Evolutionary conservation across 2,113 vertebrate genomes (phyloP).

Genomic region (Thunnus maccoyii): DNA sequence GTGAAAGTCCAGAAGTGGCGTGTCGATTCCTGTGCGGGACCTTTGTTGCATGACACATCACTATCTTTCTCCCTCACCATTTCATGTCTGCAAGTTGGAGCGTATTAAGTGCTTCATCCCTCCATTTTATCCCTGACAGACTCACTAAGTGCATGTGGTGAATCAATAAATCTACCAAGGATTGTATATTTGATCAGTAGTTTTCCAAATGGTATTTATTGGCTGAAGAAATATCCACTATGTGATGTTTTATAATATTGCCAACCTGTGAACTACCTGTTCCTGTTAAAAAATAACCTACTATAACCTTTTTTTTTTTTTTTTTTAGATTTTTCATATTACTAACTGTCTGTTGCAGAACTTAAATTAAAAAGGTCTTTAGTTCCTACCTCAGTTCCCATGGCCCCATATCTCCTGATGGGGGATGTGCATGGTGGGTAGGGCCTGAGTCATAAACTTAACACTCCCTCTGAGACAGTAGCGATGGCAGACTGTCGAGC

Average conservation of each 20-base stretch:
- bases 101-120: too few species aligned
- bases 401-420: slow-evolving; percentile 47
- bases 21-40: too few species aligned
- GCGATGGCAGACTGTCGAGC: slow-evolving; percentile 67
- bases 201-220: too few species aligned
- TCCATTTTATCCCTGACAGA: too few species aligned
- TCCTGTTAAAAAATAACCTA: background rate
- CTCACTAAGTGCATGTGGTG: too few species aligned
- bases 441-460: slow-evolving; percentile 72
- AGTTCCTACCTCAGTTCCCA: slow-evolving; percentile 48
- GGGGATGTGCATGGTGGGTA: slow-evolving; percentile 44
- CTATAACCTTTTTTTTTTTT: background rate
- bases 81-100: too few species aligned
- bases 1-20: too few species aligned
- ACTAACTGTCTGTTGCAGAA: slow-evolving; percentile 8
- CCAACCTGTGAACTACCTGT: slow-evolving; percentile 20
- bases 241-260: background rate
- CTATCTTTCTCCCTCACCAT: too few species aligned
- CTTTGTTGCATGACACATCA: too few species aligned
- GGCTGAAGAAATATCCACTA: background rate
- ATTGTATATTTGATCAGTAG: background rate
- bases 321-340: background rate
- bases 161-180: background rate
- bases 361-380: slow-evolving; percentile 40
- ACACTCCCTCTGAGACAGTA: slow-evolving; percentile 67